Evolutionary conservation across 1,140 invertebrate genomes (phyloP), one percentile per base, ranked within the genome.

Genomic region (Tetragonula clypearis): DNA sequence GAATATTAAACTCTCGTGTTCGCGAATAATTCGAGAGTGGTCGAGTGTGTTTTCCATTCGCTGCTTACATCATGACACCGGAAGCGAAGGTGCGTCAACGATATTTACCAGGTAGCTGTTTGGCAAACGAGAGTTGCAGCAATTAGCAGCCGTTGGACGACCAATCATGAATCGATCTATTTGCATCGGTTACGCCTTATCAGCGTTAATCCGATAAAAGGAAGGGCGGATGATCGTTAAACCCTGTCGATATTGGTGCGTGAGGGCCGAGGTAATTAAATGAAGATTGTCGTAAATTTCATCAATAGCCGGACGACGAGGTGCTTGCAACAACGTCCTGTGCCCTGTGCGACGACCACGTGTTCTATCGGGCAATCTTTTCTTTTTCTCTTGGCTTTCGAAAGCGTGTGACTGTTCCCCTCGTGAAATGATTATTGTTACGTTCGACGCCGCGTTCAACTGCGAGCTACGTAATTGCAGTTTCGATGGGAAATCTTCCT

Each of bases 161-260:
- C 6, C 84, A 82, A 85, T 85, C 84, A 85, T 75, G 84, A 74
- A 82, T 75, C 79, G 84, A 85, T 85, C 84, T 82, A 75, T 53
- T 71, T 68, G 79, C 84, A 68, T 74, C 78, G 58, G 78, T 75
- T 85, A 75, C 35, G 49, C 62, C 71, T 85, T 81, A 85, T 81
- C 69, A 68, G 78, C 49, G n/a, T 85, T 85, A 85, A 85, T 82
- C 84, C 49, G 60, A 15, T 85, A 60, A 85, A 82, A 85, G 79
- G 84, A 74, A 69, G 79, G 79, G 49, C 17, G 56, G 56, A 26
- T n/a, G 68, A 62, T 81, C 71, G 79, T 75, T 74, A 74, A 68
- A 68, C 60, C 35, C 30, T 21, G 30, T 26, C 5, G 58, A 75
- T 69, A 66, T 19, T 49, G n/a, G 71, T 35, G 23, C 69, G 68